A percentile compares a stretch with the other conserved stretches of the same genome.
These are phyloP conservation scores for Troilus luridus DNA, from an alignment of 2,888 invertebrate species.

Conservation along the genomic window DNA sequence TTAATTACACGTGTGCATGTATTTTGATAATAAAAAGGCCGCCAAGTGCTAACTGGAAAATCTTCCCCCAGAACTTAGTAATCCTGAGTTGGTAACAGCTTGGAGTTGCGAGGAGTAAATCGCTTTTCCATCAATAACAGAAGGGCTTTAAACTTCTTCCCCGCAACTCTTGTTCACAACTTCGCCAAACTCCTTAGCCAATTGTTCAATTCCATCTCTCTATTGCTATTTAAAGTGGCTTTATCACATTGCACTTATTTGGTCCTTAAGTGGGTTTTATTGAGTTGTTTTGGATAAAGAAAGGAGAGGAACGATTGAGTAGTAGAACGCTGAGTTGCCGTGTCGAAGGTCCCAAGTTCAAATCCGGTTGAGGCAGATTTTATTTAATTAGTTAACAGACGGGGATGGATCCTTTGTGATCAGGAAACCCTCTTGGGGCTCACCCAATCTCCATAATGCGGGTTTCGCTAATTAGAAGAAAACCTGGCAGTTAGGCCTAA, in stretches of 20 bases:
- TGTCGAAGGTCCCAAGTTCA: no score
- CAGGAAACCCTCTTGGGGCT: no score
- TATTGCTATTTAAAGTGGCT: background rate
- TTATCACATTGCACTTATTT: background rate
- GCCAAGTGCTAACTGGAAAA: background rate
- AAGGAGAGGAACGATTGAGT: background rate
- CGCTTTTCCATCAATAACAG: slow-evolving; percentile 36
- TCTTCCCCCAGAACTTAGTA: background rate
- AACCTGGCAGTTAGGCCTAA: no score
- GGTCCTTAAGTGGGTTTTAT: background rate
- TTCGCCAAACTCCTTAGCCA: slow-evolving; percentile 20
- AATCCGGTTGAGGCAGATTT: no score
- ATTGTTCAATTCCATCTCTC: slow-evolving; percentile 8
- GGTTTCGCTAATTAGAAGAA: no score
- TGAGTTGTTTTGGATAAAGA: background rate
- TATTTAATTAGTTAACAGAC: no score
- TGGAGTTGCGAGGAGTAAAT: background rate
- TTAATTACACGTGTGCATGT: no score
- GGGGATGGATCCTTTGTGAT: no score
- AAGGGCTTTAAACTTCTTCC: slow-evolving; percentile 29
- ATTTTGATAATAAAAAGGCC: background rate
- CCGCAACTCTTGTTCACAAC: slow-evolving; percentile 36
- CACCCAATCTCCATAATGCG: no score
- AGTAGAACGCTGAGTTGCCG: background rate
- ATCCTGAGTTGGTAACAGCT: background rate